Base-by-base conservation (phyloP, 2,113 vertebrate species). In the Cairina moschata region DNA sequence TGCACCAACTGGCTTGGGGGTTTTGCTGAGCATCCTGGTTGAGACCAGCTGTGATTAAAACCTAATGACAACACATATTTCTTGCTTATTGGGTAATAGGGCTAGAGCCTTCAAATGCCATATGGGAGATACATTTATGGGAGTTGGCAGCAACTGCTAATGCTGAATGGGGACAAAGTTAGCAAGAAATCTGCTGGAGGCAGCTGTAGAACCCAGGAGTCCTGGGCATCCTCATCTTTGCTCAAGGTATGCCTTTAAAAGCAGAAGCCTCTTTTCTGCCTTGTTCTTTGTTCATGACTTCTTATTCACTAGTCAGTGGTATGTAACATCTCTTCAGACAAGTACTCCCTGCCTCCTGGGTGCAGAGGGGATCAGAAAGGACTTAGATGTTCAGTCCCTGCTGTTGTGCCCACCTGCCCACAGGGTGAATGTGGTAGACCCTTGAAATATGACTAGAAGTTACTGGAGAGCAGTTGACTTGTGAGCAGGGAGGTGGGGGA, bases 81-180 rank as follows among this genome's bases (percentile, higher is more conserved):
- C 90, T 90, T 87, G 48, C 29, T 93, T 93, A 71, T 81, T 91
- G 88, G 66, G 81, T 85, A 90, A 93, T 15, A 76, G 38, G 42
- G 17, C 42, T 23, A 22, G 44, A 84, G 46, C 60, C 42, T 93
- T 88, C 1, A 1, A 75, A 66, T 72, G 32, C 34, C 60, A 68
- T 78, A 29, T 16, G 62, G 68, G 73, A 92, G 38, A 75, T 48
- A n/a, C 9, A 52, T 91, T 91, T 72, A 75, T 72, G 60, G 44
- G 68, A 93, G 20, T 40, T 93, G 86, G 62, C 65, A 94, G 62
- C 54, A 78, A 31, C 48, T 62, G 56, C 23, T 68, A 54, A 90
- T 58, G 50, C 25, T 91, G 69, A 95, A 94, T 0, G 1, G 0
- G 90, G 83, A 40, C 60, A 93, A 94, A 96, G 73, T 94, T 95